Base-by-base conservation (phyloP, 2,888 invertebrate species). In the Colletes collaris region DNA sequence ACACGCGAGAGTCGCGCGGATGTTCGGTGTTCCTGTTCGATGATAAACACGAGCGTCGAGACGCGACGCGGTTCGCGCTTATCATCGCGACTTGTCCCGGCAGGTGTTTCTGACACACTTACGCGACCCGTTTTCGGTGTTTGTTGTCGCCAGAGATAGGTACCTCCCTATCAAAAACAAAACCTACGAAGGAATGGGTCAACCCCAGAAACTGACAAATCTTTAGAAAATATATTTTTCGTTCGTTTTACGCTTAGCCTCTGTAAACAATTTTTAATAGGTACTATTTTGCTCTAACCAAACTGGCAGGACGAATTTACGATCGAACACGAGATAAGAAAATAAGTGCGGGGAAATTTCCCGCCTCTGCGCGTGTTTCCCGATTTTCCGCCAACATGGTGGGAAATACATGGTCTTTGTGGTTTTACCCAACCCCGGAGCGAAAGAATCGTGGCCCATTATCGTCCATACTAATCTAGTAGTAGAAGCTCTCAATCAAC, bases 61-160 rank as follows among this genome's bases (percentile, higher is more conserved):
- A 27, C 55, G 60, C 49, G 58, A 68, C 37, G 5, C 58, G 53
- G 64, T 49, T 46, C 46, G 5, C n/a, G 50, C 69, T 79, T 78
- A 78, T 78, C 69, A 59, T 13, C 10, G 6, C 37, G 49, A 40
- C 6, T 59, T 35, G n/a, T n/a, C 3, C 2, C 5, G 46, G 46
- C 69, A 81, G 76, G 62, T 67, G 50, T n/a, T 16, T 76, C 35
- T 59, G 76, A 67, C 76, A 58, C 56, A 63, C 66, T 74, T 66
- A 50, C 52, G 16, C 19, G 53, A n/a, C 53, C 46, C 40, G n/a
- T 52, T 58, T 66, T 46, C 60, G 40, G 7, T 40, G 53, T 56
- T 62, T 58, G 19, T 66, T 40, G 44, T 35, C 13, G 19, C 40
- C 27, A 44, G 5, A 10, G 11, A 37, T 64, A 40, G 40, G 7